phyloP scores from a whole-genome alignment of 2,797 vertebrate species.

The Oryzias sinensis region DNA sequence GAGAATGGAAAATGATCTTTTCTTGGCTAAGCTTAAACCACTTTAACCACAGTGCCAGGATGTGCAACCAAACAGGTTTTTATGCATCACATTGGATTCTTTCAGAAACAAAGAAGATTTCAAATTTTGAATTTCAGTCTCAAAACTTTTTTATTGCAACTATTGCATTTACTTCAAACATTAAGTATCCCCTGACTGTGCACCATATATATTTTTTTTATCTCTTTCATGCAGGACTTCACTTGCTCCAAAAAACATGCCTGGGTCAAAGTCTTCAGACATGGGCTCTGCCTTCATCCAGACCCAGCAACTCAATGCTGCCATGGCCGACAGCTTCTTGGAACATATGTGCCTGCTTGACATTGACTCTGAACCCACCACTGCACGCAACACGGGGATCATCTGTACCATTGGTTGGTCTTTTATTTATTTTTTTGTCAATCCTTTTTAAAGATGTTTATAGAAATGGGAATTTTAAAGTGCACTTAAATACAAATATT shows the following conservation, averaged over 20 bases:
- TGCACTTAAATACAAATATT: too few relatives aligned
- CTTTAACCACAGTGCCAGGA: too few relatives aligned
- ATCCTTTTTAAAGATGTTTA: not conserved
- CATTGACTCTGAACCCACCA: slow-evolving; percentile 94
- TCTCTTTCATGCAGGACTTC: slow-evolving; percentile 52
- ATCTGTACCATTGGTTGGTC: slow-evolving; percentile 97
- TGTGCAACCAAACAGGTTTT: too few relatives aligned
- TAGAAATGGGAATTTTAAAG: not conserved
- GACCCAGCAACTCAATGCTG: slow-evolving; percentile 94
- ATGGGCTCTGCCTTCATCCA: slow-evolving; percentile 93
- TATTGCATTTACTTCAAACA: too few relatives aligned
- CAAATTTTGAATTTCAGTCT: too few relatives aligned
- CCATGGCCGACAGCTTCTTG: slow-evolving; percentile 96
- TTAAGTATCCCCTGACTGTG: too few relatives aligned
- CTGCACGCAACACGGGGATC: slow-evolving; percentile 95
- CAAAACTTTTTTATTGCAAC: too few relatives aligned
- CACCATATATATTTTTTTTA: not conserved
- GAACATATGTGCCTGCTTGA: slow-evolving; percentile 97
- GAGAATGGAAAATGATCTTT: too few relatives aligned
- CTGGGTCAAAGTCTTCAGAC: slow-evolving; percentile 78
- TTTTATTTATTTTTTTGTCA: not conserved
- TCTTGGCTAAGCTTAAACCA: too few relatives aligned
- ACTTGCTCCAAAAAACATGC: slow-evolving; percentile 72
- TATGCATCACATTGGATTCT: too few relatives aligned
- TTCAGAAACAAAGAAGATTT: too few relatives aligned